Conservation (phyloP, 2,113 vertebrate species). For the Nothoprocta perdicaria region DNA sequence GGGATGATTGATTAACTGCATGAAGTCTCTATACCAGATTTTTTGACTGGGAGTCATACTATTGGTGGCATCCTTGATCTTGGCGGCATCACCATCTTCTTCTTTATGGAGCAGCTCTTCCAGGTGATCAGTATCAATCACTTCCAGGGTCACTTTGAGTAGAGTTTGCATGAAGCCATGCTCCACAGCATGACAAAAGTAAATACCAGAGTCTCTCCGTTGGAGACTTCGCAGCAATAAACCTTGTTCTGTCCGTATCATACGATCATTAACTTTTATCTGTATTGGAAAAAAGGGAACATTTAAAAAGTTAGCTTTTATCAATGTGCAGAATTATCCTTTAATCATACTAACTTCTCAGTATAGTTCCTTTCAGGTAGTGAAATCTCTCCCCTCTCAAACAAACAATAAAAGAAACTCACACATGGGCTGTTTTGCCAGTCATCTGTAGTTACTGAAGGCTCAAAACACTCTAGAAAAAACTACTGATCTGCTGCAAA, state of each 20-base stretch:
- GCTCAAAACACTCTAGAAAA: not conserved
- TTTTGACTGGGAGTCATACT: constrained; percentile 87
- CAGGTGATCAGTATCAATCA: constrained; percentile 91
- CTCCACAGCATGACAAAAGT: constrained; percentile 93
- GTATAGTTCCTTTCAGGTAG: not conserved
- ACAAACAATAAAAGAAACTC: not conserved
- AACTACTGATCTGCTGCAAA: not conserved
- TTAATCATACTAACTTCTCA: not conserved
- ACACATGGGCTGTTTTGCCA: not conserved
- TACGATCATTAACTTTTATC: constrained; percentile 88
- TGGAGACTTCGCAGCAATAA: constrained; percentile 89
- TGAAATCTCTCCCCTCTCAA: not conserved
- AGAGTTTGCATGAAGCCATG: constrained; percentile 96
- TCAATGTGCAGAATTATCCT: too few species aligned
- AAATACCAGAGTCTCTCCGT: constrained; percentile 88
- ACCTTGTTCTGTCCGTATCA: constrained; percentile 92
- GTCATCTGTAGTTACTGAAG: not conserved
- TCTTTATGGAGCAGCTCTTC: constrained; percentile 90
- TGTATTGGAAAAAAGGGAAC: constrained; percentile 41
- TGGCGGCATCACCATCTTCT: constrained; percentile 78
- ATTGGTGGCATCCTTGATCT: constrained; percentile 76
- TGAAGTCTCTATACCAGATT: constrained; percentile 98
- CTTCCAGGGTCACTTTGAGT: constrained; percentile 91
- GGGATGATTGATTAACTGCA: constrained; percentile 95
- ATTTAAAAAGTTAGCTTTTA: not conserved